Conservation (phyloP, 2,888 invertebrate species). For the Liopterus haemorrhoidalis region DNA sequence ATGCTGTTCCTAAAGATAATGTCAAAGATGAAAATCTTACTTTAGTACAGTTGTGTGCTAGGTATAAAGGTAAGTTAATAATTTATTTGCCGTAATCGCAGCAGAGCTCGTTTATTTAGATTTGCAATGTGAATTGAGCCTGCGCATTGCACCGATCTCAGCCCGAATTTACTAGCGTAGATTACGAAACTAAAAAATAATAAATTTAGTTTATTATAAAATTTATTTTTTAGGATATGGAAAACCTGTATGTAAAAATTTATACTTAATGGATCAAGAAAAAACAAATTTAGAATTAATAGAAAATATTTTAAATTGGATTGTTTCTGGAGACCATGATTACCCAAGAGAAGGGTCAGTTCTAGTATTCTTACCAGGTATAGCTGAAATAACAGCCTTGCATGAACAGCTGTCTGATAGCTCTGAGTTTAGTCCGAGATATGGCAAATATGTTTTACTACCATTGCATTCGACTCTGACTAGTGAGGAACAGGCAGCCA, state of each 20-base stretch:
- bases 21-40: slow-evolving; percentile 67
- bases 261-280: slow-evolving; percentile 70
- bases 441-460: slow-evolving; percentile 64
- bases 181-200: slow-evolving; percentile 4
- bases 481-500: slow-evolving; percentile 74
- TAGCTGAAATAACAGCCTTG: slow-evolving; percentile 68
- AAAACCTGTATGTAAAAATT: slow-evolving; percentile 61
- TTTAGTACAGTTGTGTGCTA: slow-evolving; percentile 58
- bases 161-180: no score
- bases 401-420: slow-evolving; percentile 64
- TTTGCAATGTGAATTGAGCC: slow-evolving; percentile 1
- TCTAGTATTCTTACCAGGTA: slow-evolving; percentile 71
- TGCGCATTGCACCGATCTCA: background rate
- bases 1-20: slow-evolving; percentile 52
- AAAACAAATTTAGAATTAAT: slow-evolving; percentile 73
- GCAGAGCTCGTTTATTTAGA: background rate
- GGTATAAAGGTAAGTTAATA: slow-evolving; percentile 54
- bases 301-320: slow-evolving; percentile 63
- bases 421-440: slow-evolving; percentile 56
- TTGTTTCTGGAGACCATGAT: slow-evolving; percentile 62
- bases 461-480: slow-evolving; percentile 82
- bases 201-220: slow-evolving; percentile 4
- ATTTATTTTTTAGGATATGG: slow-evolving; percentile 47
- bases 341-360: slow-evolving; percentile 70
- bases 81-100: background rate